Evolutionary conservation across 2,113 vertebrate species (phyloP).

Genomic region (Chionis minor): DNA sequence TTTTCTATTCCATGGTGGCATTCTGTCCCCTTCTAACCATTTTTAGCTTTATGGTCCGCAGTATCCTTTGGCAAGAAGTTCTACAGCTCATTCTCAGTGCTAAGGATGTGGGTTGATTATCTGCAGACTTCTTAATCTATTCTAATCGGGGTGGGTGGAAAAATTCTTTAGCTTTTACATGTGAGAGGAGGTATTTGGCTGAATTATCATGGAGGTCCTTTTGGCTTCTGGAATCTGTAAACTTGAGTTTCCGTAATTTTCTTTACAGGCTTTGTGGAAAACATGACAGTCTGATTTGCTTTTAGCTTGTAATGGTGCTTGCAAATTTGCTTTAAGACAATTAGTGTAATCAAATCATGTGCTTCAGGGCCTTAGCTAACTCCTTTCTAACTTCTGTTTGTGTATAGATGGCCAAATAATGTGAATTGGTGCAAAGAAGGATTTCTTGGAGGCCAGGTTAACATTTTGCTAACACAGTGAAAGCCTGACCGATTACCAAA

Average conservation of each 20-base stretch:
- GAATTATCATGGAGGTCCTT: background rate
- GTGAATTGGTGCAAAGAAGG: background rate
- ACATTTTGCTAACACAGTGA: background rate
- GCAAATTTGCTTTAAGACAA: conserved; percentile 1
- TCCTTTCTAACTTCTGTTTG: background rate
- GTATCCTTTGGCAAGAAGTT: background rate
- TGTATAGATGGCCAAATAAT: background rate
- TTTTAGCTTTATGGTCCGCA: background rate
- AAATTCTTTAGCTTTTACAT: background rate
- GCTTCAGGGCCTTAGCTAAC: background rate
- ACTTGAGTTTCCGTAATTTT: background rate
- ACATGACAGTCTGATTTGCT: background rate
- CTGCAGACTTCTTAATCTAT: background rate
- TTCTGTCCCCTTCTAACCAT: background rate
- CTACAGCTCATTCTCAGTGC: background rate
- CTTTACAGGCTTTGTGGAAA: background rate
- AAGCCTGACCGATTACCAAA: background rate
- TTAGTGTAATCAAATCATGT: background rate
- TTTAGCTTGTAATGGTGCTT: conserved; percentile 13
- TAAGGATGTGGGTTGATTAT: background rate
- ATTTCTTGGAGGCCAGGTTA: background rate
- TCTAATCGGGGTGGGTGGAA: background rate
- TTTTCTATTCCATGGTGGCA: background rate
- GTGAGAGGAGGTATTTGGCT: background rate
- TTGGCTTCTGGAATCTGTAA: background rate